Evolutionary conservation across 2,888 invertebrate genomes (phyloP).

Genomic region (Caenorhabditis sulstoni): DNA sequence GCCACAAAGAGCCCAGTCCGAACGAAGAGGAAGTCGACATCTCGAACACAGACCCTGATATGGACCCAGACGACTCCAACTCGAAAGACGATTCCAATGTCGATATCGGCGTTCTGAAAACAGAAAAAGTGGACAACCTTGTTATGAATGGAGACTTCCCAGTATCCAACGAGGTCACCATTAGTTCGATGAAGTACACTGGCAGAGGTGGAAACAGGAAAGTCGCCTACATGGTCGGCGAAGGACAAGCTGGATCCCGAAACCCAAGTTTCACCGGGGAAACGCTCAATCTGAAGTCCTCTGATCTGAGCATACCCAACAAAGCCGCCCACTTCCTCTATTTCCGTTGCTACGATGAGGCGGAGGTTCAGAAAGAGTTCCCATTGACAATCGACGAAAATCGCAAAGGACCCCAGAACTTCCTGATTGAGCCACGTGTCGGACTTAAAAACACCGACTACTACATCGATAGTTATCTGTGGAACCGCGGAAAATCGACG

Average conservation of each 20-base stretch:
- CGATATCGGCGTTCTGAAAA: conserved; percentile 2
- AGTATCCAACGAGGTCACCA: conserved; percentile 24
- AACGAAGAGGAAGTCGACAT: conserved; percentile 20
- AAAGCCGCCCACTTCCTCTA: conserved; percentile 58
- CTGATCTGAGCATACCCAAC: conserved; percentile 52
- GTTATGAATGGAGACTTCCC: conserved; percentile 29
- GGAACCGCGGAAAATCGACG: conserved; percentile 60
- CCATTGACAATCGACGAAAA: conserved; percentile 47
- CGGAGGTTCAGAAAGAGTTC: conserved; percentile 57
- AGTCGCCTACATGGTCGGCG: not conserved
- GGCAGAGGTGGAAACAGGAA: conserved; percentile 5
- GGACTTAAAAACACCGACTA: conserved; percentile 58
- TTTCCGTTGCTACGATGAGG: conserved; percentile 52
- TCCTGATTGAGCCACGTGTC: conserved; percentile 51
- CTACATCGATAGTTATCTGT: conserved; percentile 55
- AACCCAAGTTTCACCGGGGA: conserved; percentile 33
- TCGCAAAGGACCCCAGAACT: conserved; percentile 45
- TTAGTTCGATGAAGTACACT: conserved; percentile 30
- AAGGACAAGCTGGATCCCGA: not conserved
- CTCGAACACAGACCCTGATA: not conserved
- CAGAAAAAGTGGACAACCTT: conserved; percentile 10
- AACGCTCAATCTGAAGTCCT: conserved; percentile 34
- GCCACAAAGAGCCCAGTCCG: not conserved
- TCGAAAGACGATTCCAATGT: not conserved
- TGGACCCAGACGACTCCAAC: conserved; percentile 10